These are phyloP conservation scores for Datnioides undecimradiatus DNA, from an alignment of 2,113 vertebrate genomes.

Conservation along the genomic window DNA sequence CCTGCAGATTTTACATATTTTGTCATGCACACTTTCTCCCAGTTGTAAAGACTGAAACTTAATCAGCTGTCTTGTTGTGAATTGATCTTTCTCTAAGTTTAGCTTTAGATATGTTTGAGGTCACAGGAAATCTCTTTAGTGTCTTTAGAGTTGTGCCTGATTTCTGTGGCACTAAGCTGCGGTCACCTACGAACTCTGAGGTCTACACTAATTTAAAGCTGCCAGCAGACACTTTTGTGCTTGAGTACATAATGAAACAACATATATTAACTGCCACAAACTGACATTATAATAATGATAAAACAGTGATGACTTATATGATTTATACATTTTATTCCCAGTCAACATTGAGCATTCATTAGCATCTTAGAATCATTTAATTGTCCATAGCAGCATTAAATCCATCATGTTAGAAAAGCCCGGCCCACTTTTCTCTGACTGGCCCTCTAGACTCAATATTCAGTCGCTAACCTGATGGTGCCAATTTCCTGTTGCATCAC, in stretches of 20 bases:
- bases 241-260: neutral
- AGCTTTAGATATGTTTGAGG: slow-evolving; percentile 53
- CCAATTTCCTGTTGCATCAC: neutral
- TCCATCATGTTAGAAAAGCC: neutral
- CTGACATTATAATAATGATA: neutral
- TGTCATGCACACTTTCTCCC: neutral
- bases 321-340: neutral
- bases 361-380: neutral
- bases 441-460: neutral
- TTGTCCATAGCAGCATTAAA: neutral
- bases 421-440: neutral
- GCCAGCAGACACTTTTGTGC: neutral
- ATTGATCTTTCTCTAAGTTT: slow-evolving; percentile 35
- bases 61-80: slow-evolving; percentile 32
- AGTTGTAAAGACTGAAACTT: neutral
- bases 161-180: slow-evolving; percentile 65
- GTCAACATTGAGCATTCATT: neutral
- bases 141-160: slow-evolving; percentile 62
- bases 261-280: neutral
- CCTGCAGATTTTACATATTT: neutral
- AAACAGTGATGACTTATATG: neutral
- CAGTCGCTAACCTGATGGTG: neutral
- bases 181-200: slow-evolving; percentile 21
- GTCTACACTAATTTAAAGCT: neutral
- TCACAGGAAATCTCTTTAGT: slow-evolving; percentile 73